These are phyloP conservation scores for Platyscapa corneri DNA, from an alignment of 1,140 invertebrate species.

Conservation along the genomic window DNA sequence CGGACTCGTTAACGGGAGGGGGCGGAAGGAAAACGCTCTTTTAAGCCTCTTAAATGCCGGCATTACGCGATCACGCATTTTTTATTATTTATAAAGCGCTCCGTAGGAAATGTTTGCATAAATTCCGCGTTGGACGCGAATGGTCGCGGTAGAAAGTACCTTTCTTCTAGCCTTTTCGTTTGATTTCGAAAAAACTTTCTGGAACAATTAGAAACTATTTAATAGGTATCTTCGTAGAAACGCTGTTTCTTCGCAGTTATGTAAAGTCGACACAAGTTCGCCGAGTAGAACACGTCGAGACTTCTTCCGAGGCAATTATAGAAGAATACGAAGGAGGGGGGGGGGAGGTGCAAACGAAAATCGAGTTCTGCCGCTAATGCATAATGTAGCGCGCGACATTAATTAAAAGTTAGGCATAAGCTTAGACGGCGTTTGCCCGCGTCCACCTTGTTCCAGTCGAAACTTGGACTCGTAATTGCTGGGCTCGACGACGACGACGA, in stretches of 20 bases:
- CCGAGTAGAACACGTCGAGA: background rate
- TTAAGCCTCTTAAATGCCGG: no score
- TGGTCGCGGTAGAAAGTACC: background rate
- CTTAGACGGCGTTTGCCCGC: no score
- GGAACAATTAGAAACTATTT: conserved; percentile 19
- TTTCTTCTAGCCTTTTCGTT: background rate
- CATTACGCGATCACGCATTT: no score
- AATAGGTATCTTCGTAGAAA: conserved; percentile 9
- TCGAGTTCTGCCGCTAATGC: background rate
- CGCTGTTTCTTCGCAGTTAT: background rate
- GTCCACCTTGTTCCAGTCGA: no score
- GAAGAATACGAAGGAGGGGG: background rate
- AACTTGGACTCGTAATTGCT: no score
- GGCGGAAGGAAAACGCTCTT: no score
- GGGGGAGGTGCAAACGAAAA: no score
- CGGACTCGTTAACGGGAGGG: no score
- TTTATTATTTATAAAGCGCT: no score
- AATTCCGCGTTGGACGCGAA: background rate
- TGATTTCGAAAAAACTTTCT: background rate
- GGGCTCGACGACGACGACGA: no score
- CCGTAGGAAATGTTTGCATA: no score
- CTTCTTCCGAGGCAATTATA: background rate
- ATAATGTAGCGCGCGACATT: background rate
- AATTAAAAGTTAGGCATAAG: background rate
- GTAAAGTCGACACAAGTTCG: background rate